Percentiles rank a stretch among this genome's conserved stretches.
phyloP scores from a whole-genome alignment of 2,888 invertebrate species.

The Leucoma salicis region DNA sequence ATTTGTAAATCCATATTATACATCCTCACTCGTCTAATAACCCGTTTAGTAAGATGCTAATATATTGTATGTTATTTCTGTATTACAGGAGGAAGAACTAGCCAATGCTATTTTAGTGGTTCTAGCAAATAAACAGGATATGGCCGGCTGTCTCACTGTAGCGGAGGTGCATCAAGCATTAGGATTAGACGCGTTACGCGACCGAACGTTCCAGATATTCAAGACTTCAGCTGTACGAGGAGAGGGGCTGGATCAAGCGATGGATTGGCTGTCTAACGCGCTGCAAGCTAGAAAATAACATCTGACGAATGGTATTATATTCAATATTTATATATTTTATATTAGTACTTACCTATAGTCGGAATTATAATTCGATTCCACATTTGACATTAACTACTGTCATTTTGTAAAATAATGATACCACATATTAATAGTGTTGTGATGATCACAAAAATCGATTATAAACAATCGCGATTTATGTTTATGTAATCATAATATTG shows the following conservation, averaged over 20 bases:
- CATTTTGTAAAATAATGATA: too few relatives aligned
- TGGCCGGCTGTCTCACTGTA: constrained; percentile 97
- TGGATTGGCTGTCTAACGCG: constrained; percentile 99
- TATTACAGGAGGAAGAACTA: constrained; percentile 95
- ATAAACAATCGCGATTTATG: too few relatives aligned
- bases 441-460: not conserved
- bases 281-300: constrained; percentile 93
- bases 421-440: not conserved
- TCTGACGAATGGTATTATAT: constrained; percentile 25
- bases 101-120: constrained; percentile 97
- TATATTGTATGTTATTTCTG: not conserved
- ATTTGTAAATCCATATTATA: too few relatives aligned
- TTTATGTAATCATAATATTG: too few relatives aligned
- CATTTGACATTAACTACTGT: too few relatives aligned
- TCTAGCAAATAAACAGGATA: constrained; percentile 99
- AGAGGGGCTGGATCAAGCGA: constrained; percentile 98
- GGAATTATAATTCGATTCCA: too few relatives aligned
- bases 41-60: not conserved
- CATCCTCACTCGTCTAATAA: too few relatives aligned
- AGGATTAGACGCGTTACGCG: constrained; percentile 96
- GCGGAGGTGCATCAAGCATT: constrained; percentile 98
- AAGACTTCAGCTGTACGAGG: constrained; percentile 99
- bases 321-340: not conserved
- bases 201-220: constrained; percentile 99
- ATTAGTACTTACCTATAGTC: too few relatives aligned